A percentile compares a stretch with the other conserved stretches of the same genome.
Conservation (phyloP, 2,888 invertebrate species). For the Sinopyrophorus schimmeli region DNA sequence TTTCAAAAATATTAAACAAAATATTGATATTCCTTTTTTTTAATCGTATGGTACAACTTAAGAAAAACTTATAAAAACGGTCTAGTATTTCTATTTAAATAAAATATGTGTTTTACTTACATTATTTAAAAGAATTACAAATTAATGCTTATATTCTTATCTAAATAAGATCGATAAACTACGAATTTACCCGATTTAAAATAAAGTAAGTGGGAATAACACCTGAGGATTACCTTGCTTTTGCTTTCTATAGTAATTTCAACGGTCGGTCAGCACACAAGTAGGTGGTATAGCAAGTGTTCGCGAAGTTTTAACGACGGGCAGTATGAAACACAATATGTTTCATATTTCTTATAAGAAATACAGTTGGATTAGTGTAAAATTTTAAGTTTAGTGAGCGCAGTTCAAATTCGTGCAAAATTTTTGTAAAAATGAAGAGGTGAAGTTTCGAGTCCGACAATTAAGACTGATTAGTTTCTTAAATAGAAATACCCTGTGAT, state of each 20-base stretch:
- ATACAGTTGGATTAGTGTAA: constrained; percentile 10
- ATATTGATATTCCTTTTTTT: too few species aligned
- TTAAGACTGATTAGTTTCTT: constrained; percentile 35
- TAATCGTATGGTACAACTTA: too few species aligned
- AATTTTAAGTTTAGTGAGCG: constrained; percentile 11
- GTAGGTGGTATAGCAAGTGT: constrained; percentile 19
- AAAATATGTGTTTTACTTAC: too few species aligned
- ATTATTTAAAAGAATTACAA: too few species aligned
- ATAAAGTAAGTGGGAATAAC: constrained; percentile 13
- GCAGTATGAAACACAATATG: constrained; percentile 27
- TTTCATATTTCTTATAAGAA: constrained; percentile 10
- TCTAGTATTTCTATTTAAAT: too few species aligned
- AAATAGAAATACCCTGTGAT: constrained; percentile 18
- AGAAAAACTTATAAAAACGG: too few species aligned
- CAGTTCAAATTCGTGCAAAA: constrained; percentile 5
- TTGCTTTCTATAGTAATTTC: constrained; percentile 38
- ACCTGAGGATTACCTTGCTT: constrained; percentile 32
- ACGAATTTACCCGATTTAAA: constrained; percentile 13
- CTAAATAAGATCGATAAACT: too few species aligned
- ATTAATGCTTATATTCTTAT: too few species aligned
- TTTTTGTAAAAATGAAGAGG: constrained; percentile 35
- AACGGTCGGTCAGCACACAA: constrained; percentile 31
- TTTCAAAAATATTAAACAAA: too few species aligned
- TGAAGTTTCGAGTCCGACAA: constrained; percentile 28
- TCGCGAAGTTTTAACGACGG: constrained; percentile 25